These are phyloP conservation scores for Drosophila fulvimacula DNA, from an alignment of 2,888 invertebrate species.

Conservation along the genomic window DNA sequence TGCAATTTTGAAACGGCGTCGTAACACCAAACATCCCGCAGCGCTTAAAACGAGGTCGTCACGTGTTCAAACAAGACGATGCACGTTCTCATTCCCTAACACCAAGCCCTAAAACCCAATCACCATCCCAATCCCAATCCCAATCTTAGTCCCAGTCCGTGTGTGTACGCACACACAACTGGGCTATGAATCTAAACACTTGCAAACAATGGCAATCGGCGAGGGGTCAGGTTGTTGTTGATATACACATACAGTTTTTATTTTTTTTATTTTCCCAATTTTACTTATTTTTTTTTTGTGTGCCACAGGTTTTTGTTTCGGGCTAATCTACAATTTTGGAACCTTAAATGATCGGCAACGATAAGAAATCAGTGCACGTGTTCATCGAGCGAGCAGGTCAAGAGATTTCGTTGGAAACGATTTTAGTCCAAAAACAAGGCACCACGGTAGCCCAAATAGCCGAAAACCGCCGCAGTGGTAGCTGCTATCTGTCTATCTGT, in stretches of 20 bases:
- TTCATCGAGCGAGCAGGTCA: conserved; percentile 57
- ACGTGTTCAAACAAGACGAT: conserved; percentile 73
- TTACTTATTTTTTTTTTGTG: conserved; percentile 36
- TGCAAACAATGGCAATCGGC: conserved; percentile 56
- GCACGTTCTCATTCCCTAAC: conserved; percentile 29
- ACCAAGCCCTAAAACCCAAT: conserved; percentile 14
- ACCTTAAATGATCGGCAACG: conserved; percentile 68
- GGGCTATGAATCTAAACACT: conserved; percentile 53
- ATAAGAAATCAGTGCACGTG: conserved; percentile 77
- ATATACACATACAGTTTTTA: conserved; percentile 41
- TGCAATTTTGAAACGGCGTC: conserved; percentile 52
- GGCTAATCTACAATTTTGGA: conserved; percentile 65
- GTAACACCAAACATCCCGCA: conserved; percentile 57
- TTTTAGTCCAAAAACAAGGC: conserved; percentile 40
- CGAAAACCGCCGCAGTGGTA: conserved; percentile 52
- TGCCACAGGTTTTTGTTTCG: conserved; percentile 47
- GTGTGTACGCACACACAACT: conserved; percentile 53
- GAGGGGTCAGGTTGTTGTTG: conserved; percentile 73
- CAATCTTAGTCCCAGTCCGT: conserved; percentile 20
- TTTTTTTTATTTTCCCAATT: conserved; percentile 33
- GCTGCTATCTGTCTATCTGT: conserved; percentile 54
- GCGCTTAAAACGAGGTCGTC: conserved; percentile 72
- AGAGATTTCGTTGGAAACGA: conserved; percentile 62
- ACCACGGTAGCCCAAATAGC: conserved; percentile 61
- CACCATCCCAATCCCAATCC: conserved; percentile 20